Evolutionary conservation across 2,113 vertebrate genomes (phyloP).

Genomic region (Anguilla japonica): DNA sequence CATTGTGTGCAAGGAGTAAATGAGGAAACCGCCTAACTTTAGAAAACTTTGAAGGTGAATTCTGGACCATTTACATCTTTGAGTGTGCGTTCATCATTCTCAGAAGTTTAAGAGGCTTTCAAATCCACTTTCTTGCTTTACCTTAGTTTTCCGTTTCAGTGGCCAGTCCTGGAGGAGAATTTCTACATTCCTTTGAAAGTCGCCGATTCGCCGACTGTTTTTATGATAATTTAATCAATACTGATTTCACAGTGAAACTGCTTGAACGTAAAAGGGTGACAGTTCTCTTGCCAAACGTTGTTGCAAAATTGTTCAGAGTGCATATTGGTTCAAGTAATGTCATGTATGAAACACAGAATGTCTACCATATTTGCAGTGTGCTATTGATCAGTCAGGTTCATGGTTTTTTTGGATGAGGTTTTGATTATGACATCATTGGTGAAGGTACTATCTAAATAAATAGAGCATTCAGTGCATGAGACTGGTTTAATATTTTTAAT

Average conservation of each 20-base stretch:
- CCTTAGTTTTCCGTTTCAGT: neutral
- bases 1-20: neutral
- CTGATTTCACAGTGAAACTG: neutral
- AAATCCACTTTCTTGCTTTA: neutral
- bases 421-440: too few species aligned
- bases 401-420: too few species aligned
- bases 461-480: too few species aligned
- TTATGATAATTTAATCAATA: neutral
- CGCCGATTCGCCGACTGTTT: neutral
- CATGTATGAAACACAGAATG: neutral
- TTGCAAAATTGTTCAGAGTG: neutral
- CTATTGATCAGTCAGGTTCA: too few species aligned
- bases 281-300: neutral
- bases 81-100: neutral
- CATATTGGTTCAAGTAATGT: neutral
- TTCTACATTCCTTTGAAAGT: neutral
- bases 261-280: neutral
- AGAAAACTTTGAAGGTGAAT: neutral
- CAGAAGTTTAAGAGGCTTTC: neutral
- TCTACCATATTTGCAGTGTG: neutral
- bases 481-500: too few species aligned
- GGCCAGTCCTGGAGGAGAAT: neutral
- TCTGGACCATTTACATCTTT: neutral
- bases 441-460: too few species aligned
- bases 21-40: neutral